A percentile compares a stretch with the other conserved stretches of the same genome.
phyloP scores from a whole-genome alignment of 2,113 vertebrate species.

The Erythrocercus mccallii region DNA sequence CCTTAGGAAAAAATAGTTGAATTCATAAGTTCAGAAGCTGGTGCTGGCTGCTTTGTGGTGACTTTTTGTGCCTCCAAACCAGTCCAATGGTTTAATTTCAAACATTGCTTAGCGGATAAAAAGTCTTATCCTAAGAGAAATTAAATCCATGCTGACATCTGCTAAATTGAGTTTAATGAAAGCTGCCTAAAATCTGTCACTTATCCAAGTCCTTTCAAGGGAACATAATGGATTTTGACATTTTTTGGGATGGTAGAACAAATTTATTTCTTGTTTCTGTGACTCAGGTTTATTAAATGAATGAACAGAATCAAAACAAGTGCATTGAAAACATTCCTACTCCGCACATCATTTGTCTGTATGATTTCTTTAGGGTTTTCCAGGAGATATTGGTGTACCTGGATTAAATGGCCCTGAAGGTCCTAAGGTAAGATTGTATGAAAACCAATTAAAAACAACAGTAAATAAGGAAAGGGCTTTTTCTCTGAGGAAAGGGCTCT shows the following conservation, averaged over 20 bases:
- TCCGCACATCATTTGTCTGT: background rate
- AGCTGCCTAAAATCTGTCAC: background rate
- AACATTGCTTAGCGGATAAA: background rate
- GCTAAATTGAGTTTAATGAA: constrained; percentile 21
- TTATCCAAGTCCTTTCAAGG: background rate
- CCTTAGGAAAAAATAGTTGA: background rate
- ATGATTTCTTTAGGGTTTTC: constrained; percentile 86
- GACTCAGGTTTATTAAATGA: constrained; percentile 21
- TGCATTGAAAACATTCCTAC: background rate
- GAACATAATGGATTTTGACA: background rate
- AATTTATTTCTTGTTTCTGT: constrained; percentile 11
- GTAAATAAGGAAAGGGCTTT: background rate
- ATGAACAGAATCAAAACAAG: background rate
- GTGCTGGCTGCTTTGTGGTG: background rate
- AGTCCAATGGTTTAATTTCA: background rate
- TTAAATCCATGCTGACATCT: constrained; percentile 15
- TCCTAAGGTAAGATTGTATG: constrained; percentile 82
- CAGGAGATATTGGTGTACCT: constrained; percentile 93
- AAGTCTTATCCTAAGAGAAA: background rate
- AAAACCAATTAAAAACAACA: background rate
- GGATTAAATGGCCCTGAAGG: constrained; percentile 93
- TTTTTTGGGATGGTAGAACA: background rate
- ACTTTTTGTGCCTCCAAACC: background rate
- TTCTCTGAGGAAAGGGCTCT: background rate
- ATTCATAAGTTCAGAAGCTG: background rate